Percentiles rank a stretch among this genome's conserved stretches.
Conservation (phyloP, 2,113 vertebrate species). For the Steatornis caripensis region DNA sequence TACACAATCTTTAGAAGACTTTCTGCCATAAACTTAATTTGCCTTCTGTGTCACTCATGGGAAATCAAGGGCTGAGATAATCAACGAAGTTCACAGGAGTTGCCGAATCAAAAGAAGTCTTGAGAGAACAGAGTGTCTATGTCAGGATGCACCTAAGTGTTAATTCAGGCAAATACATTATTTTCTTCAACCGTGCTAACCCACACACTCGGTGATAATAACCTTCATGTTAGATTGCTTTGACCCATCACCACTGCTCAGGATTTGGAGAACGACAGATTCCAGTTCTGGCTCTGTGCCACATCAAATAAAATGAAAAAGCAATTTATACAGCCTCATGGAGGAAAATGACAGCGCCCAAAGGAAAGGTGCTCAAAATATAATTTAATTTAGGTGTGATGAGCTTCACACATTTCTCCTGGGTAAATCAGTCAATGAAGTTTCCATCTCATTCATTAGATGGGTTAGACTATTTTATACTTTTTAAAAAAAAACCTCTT, state of each 20-base stretch:
- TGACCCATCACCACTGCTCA: background rate
- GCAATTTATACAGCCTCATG: conserved; percentile 45
- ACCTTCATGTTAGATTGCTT: conserved; percentile 32
- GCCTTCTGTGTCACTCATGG: conserved; percentile 62
- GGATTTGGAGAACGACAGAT: background rate
- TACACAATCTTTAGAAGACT: background rate
- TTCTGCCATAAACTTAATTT: conserved; percentile 53
- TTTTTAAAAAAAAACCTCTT: background rate
- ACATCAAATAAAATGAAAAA: conserved; percentile 43
- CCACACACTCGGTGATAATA: background rate
- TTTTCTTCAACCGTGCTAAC: conserved; percentile 28
- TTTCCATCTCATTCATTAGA: conserved; percentile 43
- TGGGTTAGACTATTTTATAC: conserved; percentile 10
- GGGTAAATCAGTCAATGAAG: conserved; percentile 45
- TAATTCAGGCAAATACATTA: conserved; percentile 55
- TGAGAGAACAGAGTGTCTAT: conserved; percentile 47
- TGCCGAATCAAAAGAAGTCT: conserved; percentile 26
- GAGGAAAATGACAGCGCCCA: conserved; percentile 32
- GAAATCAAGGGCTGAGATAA: conserved; percentile 60
- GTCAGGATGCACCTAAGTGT: conserved; percentile 26
- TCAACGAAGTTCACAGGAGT: conserved; percentile 62
- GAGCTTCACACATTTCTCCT: conserved; percentile 36
- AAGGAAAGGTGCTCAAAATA: conserved; percentile 48
- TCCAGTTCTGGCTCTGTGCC: conserved; percentile 4
- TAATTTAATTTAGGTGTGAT: conserved; percentile 61